Base-by-base conservation (phyloP, 1,140 invertebrate genomes). In the Carposina sasakii region DNA sequence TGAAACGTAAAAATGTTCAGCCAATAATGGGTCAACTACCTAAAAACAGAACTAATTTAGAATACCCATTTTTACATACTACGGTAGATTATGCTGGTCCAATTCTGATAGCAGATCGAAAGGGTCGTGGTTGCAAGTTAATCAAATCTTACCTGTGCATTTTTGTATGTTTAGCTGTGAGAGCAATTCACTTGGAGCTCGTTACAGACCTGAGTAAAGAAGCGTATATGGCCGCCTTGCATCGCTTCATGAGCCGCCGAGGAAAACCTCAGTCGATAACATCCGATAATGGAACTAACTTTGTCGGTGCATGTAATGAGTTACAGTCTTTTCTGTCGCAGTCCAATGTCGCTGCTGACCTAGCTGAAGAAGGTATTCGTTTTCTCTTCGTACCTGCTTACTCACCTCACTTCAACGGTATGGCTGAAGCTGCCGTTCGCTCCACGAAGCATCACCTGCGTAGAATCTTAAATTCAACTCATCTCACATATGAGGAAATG, bases 401-500 rank as follows among this genome's bases (percentile, higher is more conserved):
- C 20, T 19, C 34, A 37, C 34, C 34, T 5, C 34, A 37, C 20
- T 37, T 37, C 34, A 37, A 37, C n/a, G 34, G 34, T n/a, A 2
- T 37, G 19, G 34, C 34, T 17, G 34, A 37, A 37, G 34, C 34
- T 8, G 34, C 34, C 34, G 43, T 37, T 19, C 34, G 34, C n/a
- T 37, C 34, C 8, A 19, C 16, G 2, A 37, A 37, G 19, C 17
- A 37, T 37, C 34, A 37, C 13, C 17, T 73, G 1, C 49, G 41
- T 28, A 28, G 60, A 0, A 33, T 61, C 1, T 20, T 63, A 41
- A 17, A 31, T 13, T 21, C 46, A 6, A 52, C 61, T 0, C 40
- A 57, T 36, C 47, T 60, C 8, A 69, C 57, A n/a, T 74, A 49
- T 28, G 72, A 77, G 47, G 66, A 81, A 54, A 57, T 79, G 28